phyloP scores from a whole-genome alignment of 2,113 vertebrate genomes.

The Hiodon tergisus region DNA sequence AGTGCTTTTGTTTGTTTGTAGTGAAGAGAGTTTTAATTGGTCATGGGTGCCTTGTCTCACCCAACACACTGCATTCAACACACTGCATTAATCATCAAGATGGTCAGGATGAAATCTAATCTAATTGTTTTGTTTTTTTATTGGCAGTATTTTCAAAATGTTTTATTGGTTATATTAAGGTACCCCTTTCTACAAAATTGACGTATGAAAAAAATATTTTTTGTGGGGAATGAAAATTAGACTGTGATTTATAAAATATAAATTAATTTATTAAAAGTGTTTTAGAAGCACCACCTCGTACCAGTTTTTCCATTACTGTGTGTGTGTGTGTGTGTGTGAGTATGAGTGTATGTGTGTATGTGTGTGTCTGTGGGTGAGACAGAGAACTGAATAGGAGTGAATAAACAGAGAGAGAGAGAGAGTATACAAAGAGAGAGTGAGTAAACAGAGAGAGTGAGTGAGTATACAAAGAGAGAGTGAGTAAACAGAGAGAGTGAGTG shows the following conservation, averaged over 20 bases:
- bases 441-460: too few relatives aligned
- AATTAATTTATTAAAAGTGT: conserved; percentile 21
- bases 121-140: background rate
- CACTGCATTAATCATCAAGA: too few relatives aligned
- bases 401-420: too few relatives aligned
- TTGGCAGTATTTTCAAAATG: conserved; percentile 1
- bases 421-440: too few relatives aligned
- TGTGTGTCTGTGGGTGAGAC: background rate
- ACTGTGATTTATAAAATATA: conserved; percentile 23
- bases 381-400: background rate
- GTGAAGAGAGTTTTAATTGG: background rate
- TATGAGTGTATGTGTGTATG: background rate
- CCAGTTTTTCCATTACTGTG: background rate
- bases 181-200: conserved; percentile 18
- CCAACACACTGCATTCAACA: background rate
- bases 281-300: background rate
- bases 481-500: too few relatives aligned
- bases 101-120: background rate
- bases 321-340: background rate
- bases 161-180: conserved; percentile 17
- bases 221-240: conserved; percentile 20
- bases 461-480: too few relatives aligned
- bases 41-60: background rate
- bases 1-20: background rate
- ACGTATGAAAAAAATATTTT: conserved; percentile 12